phyloP scores from a whole-genome alignment of 2,888 invertebrate genomes.

The Tachina fera region DNA sequence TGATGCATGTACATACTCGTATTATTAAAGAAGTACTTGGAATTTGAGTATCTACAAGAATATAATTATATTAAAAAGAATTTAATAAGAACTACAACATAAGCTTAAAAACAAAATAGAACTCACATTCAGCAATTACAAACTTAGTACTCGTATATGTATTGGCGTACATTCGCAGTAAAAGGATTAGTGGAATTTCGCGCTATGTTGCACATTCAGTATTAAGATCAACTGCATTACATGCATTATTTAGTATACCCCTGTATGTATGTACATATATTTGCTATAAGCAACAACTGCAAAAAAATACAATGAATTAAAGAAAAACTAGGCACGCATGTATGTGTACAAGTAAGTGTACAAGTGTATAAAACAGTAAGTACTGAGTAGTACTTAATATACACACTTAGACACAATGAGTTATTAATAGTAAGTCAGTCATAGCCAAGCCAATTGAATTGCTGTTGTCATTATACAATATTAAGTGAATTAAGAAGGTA shows the following conservation, averaged over 20 bases:
- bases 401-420: slow-evolving; percentile 2
- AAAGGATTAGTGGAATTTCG: slow-evolving; percentile 65
- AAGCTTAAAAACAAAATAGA: slow-evolving; percentile 25
- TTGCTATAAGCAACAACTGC: neutral
- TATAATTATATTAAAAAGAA: slow-evolving; percentile 57
- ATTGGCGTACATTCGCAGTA: neutral
- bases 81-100: slow-evolving; percentile 50
- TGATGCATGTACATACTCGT: slow-evolving; percentile 21
- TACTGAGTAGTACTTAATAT: slow-evolving; percentile 3
- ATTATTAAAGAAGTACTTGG: slow-evolving; percentile 52
- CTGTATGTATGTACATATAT: no score
- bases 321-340: no score
- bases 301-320: slow-evolving; percentile 1
- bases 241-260: neutral
- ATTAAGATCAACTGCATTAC: slow-evolving; percentile 54
- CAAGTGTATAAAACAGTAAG: slow-evolving; percentile 12
- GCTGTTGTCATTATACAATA: slow-evolving; percentile 40
- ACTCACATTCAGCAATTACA: slow-evolving; percentile 15
- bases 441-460: slow-evolving; percentile 41
- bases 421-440: slow-evolving; percentile 25
- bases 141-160: neutral
- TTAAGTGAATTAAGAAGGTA: slow-evolving; percentile 59
- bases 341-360: no score
- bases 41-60: slow-evolving; percentile 60
- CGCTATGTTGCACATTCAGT: slow-evolving; percentile 59